Conservation (phyloP, 2,797 vertebrate genomes). For the Myotis daubentonii region DNA sequence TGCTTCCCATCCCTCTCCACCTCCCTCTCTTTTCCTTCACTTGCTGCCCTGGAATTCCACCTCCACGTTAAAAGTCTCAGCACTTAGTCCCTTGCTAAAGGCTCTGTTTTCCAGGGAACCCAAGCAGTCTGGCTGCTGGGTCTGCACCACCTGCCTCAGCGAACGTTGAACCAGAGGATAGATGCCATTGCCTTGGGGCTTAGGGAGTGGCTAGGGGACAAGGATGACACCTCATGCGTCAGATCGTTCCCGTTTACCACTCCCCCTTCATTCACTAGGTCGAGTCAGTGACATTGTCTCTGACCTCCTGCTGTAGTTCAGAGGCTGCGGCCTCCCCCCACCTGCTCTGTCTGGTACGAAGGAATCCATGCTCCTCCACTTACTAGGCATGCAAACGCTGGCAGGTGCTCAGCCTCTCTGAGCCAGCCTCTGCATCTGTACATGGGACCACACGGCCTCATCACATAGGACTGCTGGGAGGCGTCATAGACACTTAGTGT, state of each 20-base stretch:
- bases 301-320: neutral
- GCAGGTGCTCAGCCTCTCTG: neutral
- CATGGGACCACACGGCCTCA: neutral
- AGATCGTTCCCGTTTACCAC: neutral
- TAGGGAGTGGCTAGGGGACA: neutral
- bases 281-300: neutral
- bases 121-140: neutral
- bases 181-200: rapidly evolving
- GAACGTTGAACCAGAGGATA: rapidly evolving
- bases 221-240: neutral
- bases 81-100: neutral
- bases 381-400: neutral
- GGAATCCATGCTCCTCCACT: neutral
- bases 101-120: neutral
- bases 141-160: rapidly evolving
- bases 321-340: neutral
- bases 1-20: neutral
- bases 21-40: neutral
- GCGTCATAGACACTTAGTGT: neutral
- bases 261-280: neutral
- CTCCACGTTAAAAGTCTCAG: neutral
- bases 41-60: neutral
- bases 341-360: neutral
- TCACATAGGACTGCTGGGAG: neutral
- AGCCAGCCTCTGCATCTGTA: neutral